Evolutionary conservation across 1,140 invertebrate species (phyloP), one percentile per base, ranked within the genome.

Genomic region (Panagrolaimus sp.): DNA sequence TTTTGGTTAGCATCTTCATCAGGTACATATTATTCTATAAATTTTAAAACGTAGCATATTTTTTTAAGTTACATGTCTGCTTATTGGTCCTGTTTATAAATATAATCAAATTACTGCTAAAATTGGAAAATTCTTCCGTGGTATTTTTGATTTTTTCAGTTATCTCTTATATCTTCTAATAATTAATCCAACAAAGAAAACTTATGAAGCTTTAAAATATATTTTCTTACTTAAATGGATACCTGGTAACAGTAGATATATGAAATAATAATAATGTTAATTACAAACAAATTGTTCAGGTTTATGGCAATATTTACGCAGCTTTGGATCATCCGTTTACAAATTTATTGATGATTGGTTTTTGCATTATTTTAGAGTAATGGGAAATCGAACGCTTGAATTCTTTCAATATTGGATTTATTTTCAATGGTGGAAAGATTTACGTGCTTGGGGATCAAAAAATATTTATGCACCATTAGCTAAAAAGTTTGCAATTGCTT

Each of bases 151-250:
- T 42, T 42, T 46, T 16, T 51, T 73, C 27, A 72, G 47, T 61
- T 46, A 73, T 16, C 31, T 74, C 13, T 43, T 75, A 14, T 45
- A 23, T 45, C 25, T 31, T 38, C 61, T 45, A 9, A 65, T 73
- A 25, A 25, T 64, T 16, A 44, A 57, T 27, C 72, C 72, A 13
- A 27, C 63, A 46, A 1, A 45, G 9, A 47, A 63, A 27, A 44
- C 74, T 14, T 74, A 53, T 16, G 63, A 74, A 48, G 63, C 65
- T 47, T 16, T 53, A 9, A 74, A 74, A 65, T 73, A 66, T 63
- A 43, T 73, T 16, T 31, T 73, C n/a, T 57, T 74, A 11, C 67
- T 74, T 31, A 44, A 67, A 65, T 73, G 72, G 72, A 4, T 74
- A 20, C 61, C 72, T 14, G 65, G 72, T 73, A 27, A 23, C 45